These are phyloP conservation scores for Leistus spinibarbis DNA, from an alignment of 2,888 invertebrate species.

Conservation along the genomic window DNA sequence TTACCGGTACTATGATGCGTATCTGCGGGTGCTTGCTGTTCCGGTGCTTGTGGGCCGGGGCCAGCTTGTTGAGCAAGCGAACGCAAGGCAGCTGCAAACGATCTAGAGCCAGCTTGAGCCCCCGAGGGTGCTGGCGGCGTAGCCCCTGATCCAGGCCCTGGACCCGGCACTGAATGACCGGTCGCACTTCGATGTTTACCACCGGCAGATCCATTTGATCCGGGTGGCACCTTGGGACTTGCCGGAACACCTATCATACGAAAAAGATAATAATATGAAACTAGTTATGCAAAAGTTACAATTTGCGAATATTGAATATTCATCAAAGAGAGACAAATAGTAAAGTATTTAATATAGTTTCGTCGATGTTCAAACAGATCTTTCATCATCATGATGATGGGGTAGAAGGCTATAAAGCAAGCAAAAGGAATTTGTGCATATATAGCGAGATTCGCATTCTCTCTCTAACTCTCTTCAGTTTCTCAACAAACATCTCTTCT, in stretches of 20 bases:
- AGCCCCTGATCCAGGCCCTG: conserved; percentile 54
- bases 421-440: neutral
- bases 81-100: conserved; percentile 89
- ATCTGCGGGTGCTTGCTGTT: conserved; percentile 43
- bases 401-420: neutral
- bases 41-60: conserved; percentile 65
- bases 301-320: too few relatives aligned
- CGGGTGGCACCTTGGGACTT: conserved; percentile 48
- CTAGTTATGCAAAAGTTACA: too few relatives aligned
- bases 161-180: conserved; percentile 55
- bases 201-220: conserved; percentile 47
- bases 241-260: conserved; percentile 47
- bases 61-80: conserved; percentile 92
- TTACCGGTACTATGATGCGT: conserved; percentile 47
- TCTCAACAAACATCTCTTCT: neutral
- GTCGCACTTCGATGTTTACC: conserved; percentile 51
- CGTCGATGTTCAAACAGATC: neutral
- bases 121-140: conserved; percentile 31
- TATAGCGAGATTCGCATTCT: too few relatives aligned
- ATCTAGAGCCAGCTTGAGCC: conserved; percentile 62
- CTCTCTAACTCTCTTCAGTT: neutral
- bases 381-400: neutral
- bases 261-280: too few relatives aligned
- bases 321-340: too few relatives aligned
- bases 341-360: neutral